A percentile compares a stretch with the other conserved stretches of the same genome.
Conservation (phyloP, 2,888 invertebrate genomes). For the Caenorhabditis japonica region DNA sequence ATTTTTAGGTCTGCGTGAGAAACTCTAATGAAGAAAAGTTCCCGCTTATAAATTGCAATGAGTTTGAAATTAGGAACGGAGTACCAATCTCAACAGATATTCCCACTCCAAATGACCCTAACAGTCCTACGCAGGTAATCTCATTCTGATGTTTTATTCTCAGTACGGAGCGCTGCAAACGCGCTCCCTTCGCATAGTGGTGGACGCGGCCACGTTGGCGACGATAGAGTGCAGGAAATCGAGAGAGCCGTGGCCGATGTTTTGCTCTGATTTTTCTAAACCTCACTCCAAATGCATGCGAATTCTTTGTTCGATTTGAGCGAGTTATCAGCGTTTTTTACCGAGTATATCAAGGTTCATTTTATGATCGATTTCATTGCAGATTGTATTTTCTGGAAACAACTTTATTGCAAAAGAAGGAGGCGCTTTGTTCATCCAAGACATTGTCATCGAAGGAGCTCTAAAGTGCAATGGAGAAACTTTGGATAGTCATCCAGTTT, state of each 20-base stretch:
- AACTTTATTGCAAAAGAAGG: slow-evolving; percentile 67
- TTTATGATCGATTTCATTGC: neutral
- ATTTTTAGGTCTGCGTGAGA: slow-evolving; percentile 59
- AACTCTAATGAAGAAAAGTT: slow-evolving; percentile 64
- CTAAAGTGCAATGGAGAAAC: slow-evolving; percentile 56
- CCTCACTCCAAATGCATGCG: too few species aligned
- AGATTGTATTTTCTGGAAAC: slow-evolving; percentile 66
- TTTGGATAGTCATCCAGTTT: slow-evolving; percentile 53
- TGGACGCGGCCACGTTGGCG: too few species aligned
- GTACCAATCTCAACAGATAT: slow-evolving; percentile 63
- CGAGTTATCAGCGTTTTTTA: too few species aligned
- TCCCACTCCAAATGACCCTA: slow-evolving; percentile 60
- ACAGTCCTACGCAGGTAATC: slow-evolving; percentile 61
- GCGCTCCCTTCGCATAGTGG: too few species aligned
- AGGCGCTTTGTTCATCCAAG: slow-evolving; percentile 68
- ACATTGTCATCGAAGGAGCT: slow-evolving; percentile 65
- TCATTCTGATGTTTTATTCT: neutral
- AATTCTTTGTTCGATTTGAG: too few species aligned
- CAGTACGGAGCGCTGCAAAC: too few species aligned
- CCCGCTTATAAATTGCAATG: slow-evolving; percentile 64
- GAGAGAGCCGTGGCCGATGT: too few species aligned
- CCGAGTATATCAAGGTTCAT: neutral
- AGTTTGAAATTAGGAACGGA: slow-evolving; percentile 68
- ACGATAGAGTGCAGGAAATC: too few species aligned
- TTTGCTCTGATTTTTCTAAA: too few species aligned